A percentile compares a stretch with the other conserved stretches of the same genome.
Conservation (phyloP, 2,888 invertebrate genomes). For the Drosophila formosana region DNA sequence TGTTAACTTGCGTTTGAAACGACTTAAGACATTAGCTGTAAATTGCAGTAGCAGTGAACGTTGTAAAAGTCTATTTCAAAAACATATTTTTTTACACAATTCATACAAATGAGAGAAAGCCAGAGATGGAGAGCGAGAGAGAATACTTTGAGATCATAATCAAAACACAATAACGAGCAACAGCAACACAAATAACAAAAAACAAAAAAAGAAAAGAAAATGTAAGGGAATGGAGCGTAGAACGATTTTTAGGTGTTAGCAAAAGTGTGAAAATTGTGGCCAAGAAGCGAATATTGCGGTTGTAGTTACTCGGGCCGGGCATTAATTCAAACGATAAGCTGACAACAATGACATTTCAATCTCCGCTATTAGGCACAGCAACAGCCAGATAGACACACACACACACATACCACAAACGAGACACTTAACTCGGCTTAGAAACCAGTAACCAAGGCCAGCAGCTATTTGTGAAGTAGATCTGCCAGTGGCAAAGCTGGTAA, state of each 20-base stretch:
- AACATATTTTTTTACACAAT: constrained; percentile 25
- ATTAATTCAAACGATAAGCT: constrained; percentile 67
- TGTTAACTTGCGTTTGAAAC: constrained; percentile 60
- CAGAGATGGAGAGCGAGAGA: background rate
- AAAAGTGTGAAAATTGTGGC: constrained; percentile 33
- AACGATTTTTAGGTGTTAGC: constrained; percentile 42
- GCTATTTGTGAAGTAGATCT: constrained; percentile 53
- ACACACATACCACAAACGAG: constrained; percentile 31
- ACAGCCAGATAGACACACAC: constrained; percentile 21
- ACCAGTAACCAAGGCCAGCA: constrained; percentile 78
- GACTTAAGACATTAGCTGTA: constrained; percentile 74
- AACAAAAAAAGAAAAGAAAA: constrained; percentile 14
- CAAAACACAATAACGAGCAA: constrained; percentile 21
- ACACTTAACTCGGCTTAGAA: constrained; percentile 61
- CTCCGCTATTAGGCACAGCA: constrained; percentile 51
- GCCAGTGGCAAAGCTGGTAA: constrained; percentile 41
- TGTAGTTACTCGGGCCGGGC: constrained; percentile 29
- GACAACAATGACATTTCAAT: constrained; percentile 79
- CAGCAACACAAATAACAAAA: constrained; percentile 28
- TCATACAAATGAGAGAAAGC: constrained; percentile 6
- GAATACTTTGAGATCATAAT: constrained; percentile 14
- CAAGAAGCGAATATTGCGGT: constrained; percentile 27
- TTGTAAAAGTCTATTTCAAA: constrained; percentile 33
- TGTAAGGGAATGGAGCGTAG: constrained; percentile 12
- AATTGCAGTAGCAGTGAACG: constrained; percentile 37